phyloP scores from a whole-genome alignment of 2,888 invertebrate species.

The Sarcophaga variegata region DNA sequence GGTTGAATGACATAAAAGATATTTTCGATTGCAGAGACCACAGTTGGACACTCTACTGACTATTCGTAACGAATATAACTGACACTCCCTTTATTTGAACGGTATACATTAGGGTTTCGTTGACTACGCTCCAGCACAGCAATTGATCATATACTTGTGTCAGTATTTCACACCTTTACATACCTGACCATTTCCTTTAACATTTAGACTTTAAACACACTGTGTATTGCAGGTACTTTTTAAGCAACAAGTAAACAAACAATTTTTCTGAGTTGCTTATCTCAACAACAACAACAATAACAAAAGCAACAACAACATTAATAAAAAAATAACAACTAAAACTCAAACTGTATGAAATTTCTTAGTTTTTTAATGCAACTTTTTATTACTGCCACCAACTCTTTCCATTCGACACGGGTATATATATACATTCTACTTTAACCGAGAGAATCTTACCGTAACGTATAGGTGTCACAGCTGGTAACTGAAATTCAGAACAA shows the following conservation, averaged over 20 bases:
- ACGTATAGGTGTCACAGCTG: constrained; percentile 68
- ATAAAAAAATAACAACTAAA: constrained; percentile 1
- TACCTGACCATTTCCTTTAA: not conserved
- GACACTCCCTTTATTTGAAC: too few species aligned
- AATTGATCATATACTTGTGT: too few species aligned
- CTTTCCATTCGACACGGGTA: too few species aligned
- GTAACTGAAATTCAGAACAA: constrained; percentile 64
- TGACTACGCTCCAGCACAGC: too few species aligned
- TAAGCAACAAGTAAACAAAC: constrained; percentile 71
- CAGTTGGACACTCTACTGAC: too few species aligned
- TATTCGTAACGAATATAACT: too few species aligned
- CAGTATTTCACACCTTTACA: not conserved
- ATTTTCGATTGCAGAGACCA: too few species aligned
- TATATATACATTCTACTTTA: too few species aligned
- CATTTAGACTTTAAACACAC: constrained; percentile 8
- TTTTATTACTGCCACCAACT: not conserved
- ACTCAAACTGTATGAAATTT: constrained; percentile 35
- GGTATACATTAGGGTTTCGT: too few species aligned
- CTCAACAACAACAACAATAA: constrained; percentile 33
- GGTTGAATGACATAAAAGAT: too few species aligned
- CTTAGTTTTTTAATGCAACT: constrained; percentile 35
- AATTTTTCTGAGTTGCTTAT: constrained; percentile 69
- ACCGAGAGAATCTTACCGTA: constrained; percentile 49
- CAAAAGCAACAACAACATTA: not conserved
- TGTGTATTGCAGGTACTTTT: constrained; percentile 51